Evolutionary conservation across 1,140 invertebrate species (phyloP).

Genomic region (Lucilia cuprina): DNA sequence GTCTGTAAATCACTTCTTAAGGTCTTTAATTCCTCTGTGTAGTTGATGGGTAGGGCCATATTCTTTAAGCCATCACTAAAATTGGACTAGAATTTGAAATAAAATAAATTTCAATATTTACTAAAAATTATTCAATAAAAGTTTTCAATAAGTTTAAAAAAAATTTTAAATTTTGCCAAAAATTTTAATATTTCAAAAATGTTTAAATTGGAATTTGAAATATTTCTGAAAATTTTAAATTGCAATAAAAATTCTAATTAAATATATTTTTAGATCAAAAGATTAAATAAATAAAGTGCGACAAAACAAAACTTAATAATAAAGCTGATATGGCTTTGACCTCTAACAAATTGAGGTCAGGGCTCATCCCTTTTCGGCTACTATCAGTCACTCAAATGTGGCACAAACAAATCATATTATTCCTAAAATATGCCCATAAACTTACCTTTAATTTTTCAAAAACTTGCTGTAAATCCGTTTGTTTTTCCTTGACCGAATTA

Average conservation of each 20-base stretch:
- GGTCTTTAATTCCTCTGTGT: constrained; percentile 45
- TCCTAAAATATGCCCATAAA: not conserved
- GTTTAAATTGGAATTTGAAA: too few relatives aligned
- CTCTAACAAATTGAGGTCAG: too few relatives aligned
- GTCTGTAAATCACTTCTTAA: constrained; percentile 45
- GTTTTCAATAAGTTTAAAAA: too few relatives aligned
- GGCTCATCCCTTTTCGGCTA: too few relatives aligned
- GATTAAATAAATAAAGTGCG: too few relatives aligned
- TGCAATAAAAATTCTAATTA: not conserved
- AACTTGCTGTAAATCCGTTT: constrained; percentile 48
- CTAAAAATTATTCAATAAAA: too few relatives aligned
- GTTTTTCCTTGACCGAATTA: constrained; percentile 47
- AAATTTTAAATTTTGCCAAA: not conserved
- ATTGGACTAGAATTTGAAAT: constrained; percentile 37
- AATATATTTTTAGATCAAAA: not conserved
- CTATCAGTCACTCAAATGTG: too few relatives aligned
- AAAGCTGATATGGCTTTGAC: too few relatives aligned
- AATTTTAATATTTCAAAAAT: too few relatives aligned
- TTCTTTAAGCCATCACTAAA: constrained; percentile 40
- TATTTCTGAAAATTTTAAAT: not conserved
- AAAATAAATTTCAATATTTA: not conserved
- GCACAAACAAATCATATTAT: too few relatives aligned
- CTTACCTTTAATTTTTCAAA: constrained; percentile 47
- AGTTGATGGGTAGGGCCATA: constrained; percentile 42
- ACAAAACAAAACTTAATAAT: too few relatives aligned